Evolutionary conservation across 2,113 vertebrate genomes (phyloP), one percentile per base, ranked within the genome.

Genomic region (Accipiter virgatus): DNA sequence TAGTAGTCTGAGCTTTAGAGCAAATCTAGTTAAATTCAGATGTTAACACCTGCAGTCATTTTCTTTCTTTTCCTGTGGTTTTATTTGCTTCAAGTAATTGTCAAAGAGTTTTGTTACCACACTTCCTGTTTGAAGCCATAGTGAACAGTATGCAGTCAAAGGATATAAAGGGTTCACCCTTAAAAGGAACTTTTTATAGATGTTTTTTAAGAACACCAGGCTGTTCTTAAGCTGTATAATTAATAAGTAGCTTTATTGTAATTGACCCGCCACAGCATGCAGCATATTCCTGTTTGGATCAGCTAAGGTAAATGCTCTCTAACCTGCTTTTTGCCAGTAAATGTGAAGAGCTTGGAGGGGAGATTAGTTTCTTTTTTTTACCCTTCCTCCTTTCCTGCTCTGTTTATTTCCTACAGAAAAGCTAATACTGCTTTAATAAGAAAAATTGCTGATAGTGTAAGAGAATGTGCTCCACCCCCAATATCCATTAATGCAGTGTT

Each of bases 41-140:
- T 53, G 6, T 52, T 77, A 65, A 58, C 88, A 96, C 40, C 67
- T 91, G 82, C 58, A 65, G 62, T 75, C 29, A 13, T 75, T 71
- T 88, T 95, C 56, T 78, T 94, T 52, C 38, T 83, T 67, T 94
- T 96, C 86, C 81, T 95, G 67, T 95, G 89, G 86, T 84, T 84
- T 95, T 88, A 43, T 84, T 90, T 92, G 63, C 63, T 62, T 82
- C 38, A 88, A 77, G 53, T 81, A 74, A 62, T 81, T 91, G 74
- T 91, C 45, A 61, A 14, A 83, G 48, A 81, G 38, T 1, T 0
- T 53, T 42, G 40, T 95, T 93, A 72, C 48, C 15, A 1, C 50
- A 47, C n/a, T 94, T 97, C 87, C 93, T 96, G 92, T 92, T 89
- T 73, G 78, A 72, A 94, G 50, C 81, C 63, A 7, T 52, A 79